Conservation (phyloP, 2,113 vertebrate genomes). For the Axis porcinus region DNA sequence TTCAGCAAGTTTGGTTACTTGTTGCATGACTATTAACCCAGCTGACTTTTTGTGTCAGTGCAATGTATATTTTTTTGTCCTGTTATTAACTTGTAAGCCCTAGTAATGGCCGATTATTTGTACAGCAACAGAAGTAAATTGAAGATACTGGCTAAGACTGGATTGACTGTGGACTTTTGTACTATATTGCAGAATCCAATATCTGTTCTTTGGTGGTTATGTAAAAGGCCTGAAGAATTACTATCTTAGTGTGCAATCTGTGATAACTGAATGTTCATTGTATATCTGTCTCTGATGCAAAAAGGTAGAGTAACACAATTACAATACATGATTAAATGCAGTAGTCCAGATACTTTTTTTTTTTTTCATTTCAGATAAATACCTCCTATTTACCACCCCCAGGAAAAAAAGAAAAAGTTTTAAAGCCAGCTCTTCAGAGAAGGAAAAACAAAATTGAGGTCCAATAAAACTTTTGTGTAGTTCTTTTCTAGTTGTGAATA, state of each 20-base stretch:
- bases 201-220: slow-evolving; percentile 92
- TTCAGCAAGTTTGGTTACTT: slow-evolving; percentile 99
- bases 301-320: slow-evolving; percentile 92
- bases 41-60: slow-evolving; percentile 99
- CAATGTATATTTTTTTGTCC: slow-evolving; percentile 94
- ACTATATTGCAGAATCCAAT: slow-evolving; percentile 87
- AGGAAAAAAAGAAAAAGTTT: background rate
- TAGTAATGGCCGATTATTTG: slow-evolving; percentile 87
- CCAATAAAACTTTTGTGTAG: background rate
- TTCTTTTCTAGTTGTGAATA: background rate
- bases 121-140: slow-evolving; percentile 89
- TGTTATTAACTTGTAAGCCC: slow-evolving; percentile 90
- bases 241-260: slow-evolving; percentile 96
- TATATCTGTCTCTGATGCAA: slow-evolving; percentile 97
- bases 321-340: slow-evolving; percentile 95
- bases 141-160: slow-evolving; percentile 86
- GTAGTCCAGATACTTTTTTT: slow-evolving; percentile 96
- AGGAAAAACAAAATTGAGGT: background rate
- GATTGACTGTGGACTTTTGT: slow-evolving; percentile 92
- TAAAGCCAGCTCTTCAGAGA: slow-evolving; percentile 54
- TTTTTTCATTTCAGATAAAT: slow-evolving; percentile 98
- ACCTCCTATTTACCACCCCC: slow-evolving; percentile 73
- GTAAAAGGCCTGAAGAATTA: slow-evolving; percentile 93
- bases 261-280: slow-evolving; percentile 98
- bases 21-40: slow-evolving; percentile 99